Evolutionary conservation across 1,140 invertebrate genomes (phyloP).

Genomic region (Papilio machaon): DNA sequence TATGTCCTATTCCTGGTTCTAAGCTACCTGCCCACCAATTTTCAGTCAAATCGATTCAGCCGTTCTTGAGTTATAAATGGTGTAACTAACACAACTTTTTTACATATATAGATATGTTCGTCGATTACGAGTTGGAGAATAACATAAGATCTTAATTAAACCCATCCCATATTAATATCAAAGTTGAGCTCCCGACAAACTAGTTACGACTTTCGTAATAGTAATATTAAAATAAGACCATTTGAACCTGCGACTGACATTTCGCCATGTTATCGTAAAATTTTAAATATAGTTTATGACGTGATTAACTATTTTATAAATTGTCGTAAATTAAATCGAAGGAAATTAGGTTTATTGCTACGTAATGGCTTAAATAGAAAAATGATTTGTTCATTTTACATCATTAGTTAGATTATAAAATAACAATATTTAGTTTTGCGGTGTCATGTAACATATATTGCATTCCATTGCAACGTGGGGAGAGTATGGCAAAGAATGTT

Average conservation of each 20-base stretch:
- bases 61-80: too few species aligned
- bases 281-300: too few species aligned
- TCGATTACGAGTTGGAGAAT: neutral
- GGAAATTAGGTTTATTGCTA: too few species aligned
- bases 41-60: too few species aligned
- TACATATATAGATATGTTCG: too few species aligned
- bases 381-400: neutral
- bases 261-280: neutral
- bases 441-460: neutral
- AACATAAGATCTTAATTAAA: neutral
- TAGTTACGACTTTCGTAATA: neutral
- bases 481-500: constrained; percentile 10
- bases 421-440: neutral
- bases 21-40: too few species aligned
- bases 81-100: too few species aligned
- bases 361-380: too few species aligned
- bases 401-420: constrained; percentile 3
- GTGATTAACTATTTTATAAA: too few species aligned
- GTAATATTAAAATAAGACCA: neutral
- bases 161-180: neutral
- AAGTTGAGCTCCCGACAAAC: constrained; percentile 7
- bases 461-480: neutral
- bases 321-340: too few species aligned
- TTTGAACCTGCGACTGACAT: neutral
- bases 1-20: too few species aligned